These are phyloP conservation scores for Caenorhabditis briggsae DNA, from an alignment of 1,140 invertebrate genomes.

Conservation along the genomic window DNA sequence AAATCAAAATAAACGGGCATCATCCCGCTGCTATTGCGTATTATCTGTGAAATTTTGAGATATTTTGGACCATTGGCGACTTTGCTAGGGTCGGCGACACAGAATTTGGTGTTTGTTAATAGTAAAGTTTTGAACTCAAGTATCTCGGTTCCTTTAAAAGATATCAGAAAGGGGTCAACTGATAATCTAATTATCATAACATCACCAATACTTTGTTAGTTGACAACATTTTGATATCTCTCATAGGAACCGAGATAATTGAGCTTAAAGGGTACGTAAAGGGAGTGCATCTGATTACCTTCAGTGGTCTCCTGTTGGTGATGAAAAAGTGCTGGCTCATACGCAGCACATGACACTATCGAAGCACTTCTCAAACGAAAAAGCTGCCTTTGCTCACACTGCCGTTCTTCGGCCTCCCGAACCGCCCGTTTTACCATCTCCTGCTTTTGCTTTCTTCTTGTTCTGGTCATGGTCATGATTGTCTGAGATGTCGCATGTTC, in stretches of 20 bases:
- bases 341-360: slow-evolving; percentile 90
- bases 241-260: background rate
- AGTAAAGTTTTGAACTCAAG: background rate
- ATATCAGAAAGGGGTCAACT: no score
- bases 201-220: no score
- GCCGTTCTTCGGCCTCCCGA: slow-evolving; percentile 94
- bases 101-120: no score
- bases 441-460: slow-evolving; percentile 97
- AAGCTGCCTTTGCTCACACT: slow-evolving; percentile 91
- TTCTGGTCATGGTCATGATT: slow-evolving; percentile 97
- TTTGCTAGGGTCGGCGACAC: no score
- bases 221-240: no score
- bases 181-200: background rate
- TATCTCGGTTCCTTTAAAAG: background rate
- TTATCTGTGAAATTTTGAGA: no score
- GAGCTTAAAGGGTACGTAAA: background rate
- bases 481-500: slow-evolving; percentile 91
- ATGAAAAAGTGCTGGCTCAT: slow-evolving; percentile 91
- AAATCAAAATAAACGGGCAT: no score
- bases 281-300: background rate
- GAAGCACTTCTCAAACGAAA: slow-evolving; percentile 97
- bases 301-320: slow-evolving; percentile 67
- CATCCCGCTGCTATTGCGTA: no score
- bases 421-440: slow-evolving; percentile 94
- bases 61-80: no score